Conservation (phyloP, 2,797 vertebrate genomes). For the Tarsius wallacei region DNA sequence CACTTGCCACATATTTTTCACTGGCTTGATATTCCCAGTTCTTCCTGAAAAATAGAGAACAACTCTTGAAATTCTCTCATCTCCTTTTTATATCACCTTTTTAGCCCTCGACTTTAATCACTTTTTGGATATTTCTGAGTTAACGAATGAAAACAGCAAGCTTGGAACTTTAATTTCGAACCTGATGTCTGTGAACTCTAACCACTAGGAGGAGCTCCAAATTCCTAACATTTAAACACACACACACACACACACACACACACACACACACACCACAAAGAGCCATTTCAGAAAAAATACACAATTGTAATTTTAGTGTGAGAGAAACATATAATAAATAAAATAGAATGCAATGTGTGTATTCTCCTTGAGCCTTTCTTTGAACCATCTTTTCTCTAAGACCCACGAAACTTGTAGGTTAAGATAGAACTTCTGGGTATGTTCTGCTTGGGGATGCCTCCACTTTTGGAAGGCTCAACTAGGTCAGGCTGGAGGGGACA, state of each 20-base stretch:
- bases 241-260: background rate
- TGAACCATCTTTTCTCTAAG: constrained; percentile 19
- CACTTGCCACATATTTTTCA: background rate
- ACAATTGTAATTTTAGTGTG: background rate
- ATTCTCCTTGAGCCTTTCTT: background rate
- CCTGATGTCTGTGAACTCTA: background rate
- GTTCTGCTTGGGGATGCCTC: background rate
- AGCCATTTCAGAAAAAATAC: background rate
- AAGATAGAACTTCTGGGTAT: background rate
- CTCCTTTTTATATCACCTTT: background rate
- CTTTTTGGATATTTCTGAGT: constrained; percentile 42
- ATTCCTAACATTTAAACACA: background rate
- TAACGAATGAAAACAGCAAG: constrained; percentile 29
- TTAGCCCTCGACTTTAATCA: background rate
- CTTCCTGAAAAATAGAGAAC: background rate
- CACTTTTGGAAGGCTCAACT: background rate
- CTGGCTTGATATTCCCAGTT: background rate
- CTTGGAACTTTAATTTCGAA: background rate
- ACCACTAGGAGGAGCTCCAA: constrained; percentile 60
- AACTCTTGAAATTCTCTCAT: background rate
- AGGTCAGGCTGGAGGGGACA: background rate
- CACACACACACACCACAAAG: background rate
- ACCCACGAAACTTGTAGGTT: background rate
- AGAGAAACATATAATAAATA: background rate
- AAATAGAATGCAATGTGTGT: background rate